phyloP scores from a whole-genome alignment of 2,113 vertebrate genomes.

The Aplodontia rufa region DNA sequence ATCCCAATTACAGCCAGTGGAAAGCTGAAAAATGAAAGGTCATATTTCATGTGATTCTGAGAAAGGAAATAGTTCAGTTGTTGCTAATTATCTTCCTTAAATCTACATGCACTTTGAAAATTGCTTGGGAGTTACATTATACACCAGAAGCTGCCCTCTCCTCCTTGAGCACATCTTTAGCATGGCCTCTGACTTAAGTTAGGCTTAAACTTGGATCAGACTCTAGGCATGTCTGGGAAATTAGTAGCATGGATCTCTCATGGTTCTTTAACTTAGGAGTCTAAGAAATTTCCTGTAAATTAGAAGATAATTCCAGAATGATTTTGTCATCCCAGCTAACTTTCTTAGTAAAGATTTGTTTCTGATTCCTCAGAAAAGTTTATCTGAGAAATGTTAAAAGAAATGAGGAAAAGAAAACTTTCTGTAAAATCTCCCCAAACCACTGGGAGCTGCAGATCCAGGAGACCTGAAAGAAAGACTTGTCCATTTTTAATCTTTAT shows the following conservation, averaged over 20 bases:
- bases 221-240: neutral
- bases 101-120: conserved; percentile 61
- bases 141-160: neutral
- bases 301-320: neutral
- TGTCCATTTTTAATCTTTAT: neutral
- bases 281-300: neutral
- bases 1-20: conserved; percentile 21
- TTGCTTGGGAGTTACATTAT: conserved; percentile 30
- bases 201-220: neutral
- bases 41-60: conserved; percentile 62
- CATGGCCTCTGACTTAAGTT: neutral
- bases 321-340: neutral
- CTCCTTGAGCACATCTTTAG: neutral
- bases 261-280: neutral
- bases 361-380: neutral
- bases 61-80: conserved; percentile 72
- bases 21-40: conserved; percentile 82
- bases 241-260: neutral
- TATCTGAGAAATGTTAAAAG: neutral
- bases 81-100: conserved; percentile 72
- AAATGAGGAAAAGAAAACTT: neutral
- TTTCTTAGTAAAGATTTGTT: neutral
- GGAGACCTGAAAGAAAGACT: neutral
- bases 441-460: neutral
- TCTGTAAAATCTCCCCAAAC: neutral